phyloP scores from a whole-genome alignment of 2,797 vertebrate genomes.

The Lycodopsis pacificus region DNA sequence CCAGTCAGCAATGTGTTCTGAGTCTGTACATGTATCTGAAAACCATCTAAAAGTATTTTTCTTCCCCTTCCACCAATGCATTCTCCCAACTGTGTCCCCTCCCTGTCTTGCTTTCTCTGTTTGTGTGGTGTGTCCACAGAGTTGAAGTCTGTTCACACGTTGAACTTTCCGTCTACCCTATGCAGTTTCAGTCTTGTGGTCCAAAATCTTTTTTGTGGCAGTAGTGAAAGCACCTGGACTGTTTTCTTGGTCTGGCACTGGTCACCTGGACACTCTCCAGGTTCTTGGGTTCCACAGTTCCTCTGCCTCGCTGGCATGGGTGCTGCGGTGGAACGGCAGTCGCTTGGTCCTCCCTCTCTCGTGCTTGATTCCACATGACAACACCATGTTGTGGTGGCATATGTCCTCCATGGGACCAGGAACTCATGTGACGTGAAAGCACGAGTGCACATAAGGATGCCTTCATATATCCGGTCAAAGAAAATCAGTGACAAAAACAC shows the following conservation, averaged over 20 bases:
- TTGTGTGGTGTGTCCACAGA: conserved; percentile 22
- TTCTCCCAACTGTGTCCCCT: conserved; percentile 39
- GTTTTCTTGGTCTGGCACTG: conserved; percentile 24
- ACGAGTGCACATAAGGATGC: conserved; percentile 16
- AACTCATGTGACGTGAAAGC: conserved; percentile 38
- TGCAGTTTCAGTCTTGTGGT: conserved; percentile 8
- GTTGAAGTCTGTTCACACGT: conserved; percentile 46
- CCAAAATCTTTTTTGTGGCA: background rate
- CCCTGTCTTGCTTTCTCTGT: conserved; percentile 24
- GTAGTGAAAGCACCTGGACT: conserved; percentile 14
- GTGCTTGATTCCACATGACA: conserved; percentile 48
- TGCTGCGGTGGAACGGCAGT: conserved; percentile 15
- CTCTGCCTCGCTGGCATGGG: conserved; percentile 35
- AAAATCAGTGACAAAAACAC: background rate
- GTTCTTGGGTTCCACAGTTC: conserved; percentile 43
- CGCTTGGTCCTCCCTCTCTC: conserved; percentile 34
- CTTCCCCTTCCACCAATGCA: background rate
- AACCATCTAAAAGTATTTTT: conserved; percentile 14
- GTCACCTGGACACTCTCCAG: conserved; percentile 40
- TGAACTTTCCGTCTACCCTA: conserved; percentile 22
- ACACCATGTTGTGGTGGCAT: conserved; percentile 65
- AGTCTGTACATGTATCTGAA: conserved; percentile 3
- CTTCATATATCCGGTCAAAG: conserved; percentile 11
- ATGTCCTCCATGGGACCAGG: conserved; percentile 51
- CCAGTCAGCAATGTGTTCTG: conserved; percentile 2